Evolutionary conservation across 2,888 invertebrate species (phyloP).

Genomic region (Scrobipalpa atriplicella): DNA sequence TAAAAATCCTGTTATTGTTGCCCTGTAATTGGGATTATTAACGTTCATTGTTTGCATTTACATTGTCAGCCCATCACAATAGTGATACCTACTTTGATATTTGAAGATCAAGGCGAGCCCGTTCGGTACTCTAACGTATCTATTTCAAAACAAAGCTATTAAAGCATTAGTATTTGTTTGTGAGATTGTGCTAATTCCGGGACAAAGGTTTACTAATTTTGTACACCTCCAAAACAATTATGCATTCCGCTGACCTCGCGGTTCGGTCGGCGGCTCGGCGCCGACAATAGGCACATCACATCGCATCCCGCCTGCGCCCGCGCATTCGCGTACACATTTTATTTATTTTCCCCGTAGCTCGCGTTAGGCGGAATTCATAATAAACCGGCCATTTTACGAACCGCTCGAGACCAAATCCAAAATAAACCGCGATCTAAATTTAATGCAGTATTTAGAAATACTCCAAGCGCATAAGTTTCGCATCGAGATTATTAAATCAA

Average conservation of each 20-base stretch:
- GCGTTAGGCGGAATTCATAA: slow-evolving; percentile 63
- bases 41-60: slow-evolving; percentile 18
- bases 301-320: slow-evolving; percentile 32
- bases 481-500: slow-evolving; percentile 2
- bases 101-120: slow-evolving; percentile 22
- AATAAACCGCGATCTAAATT: slow-evolving; percentile 54
- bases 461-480: neutral
- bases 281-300: slow-evolving; percentile 42
- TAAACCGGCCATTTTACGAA: slow-evolving; percentile 69
- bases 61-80: slow-evolving; percentile 14
- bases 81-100: slow-evolving; percentile 18
- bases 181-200: slow-evolving; percentile 42
- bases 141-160: slow-evolving; percentile 8
- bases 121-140: slow-evolving; percentile 11
- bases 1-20: neutral
- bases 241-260: slow-evolving; percentile 50
- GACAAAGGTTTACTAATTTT: slow-evolving; percentile 52
- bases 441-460: slow-evolving; percentile 23
- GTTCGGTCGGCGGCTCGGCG: slow-evolving; percentile 28
- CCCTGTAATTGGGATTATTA: neutral
- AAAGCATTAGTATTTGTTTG: slow-evolving; percentile 20
- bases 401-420: slow-evolving; percentile 59
- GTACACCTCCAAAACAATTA: slow-evolving; percentile 45
- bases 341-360: slow-evolving; percentile 61
- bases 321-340: slow-evolving; percentile 36